Percentiles rank a stretch among this genome's conserved stretches.
Conservation (phyloP, 1,140 invertebrate genomes). For the Epicauta chinensis region DNA sequence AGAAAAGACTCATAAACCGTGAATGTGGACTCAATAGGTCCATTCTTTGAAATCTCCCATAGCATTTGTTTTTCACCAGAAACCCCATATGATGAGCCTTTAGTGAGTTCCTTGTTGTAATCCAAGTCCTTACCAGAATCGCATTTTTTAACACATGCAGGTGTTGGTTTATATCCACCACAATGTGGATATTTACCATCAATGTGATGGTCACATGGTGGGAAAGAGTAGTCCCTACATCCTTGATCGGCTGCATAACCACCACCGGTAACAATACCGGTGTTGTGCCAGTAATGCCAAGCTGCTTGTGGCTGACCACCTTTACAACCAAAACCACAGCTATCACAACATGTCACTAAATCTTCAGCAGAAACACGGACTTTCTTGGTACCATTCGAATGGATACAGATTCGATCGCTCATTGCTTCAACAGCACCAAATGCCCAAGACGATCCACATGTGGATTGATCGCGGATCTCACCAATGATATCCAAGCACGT, state of each 20-base stretch:
- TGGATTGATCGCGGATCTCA: constrained; percentile 6
- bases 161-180: constrained; percentile 42
- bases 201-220: constrained; percentile 60
- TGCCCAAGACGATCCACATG: constrained; percentile 12
- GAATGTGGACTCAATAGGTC: constrained; percentile 6
- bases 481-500: constrained; percentile 6
- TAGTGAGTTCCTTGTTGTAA: constrained; percentile 50
- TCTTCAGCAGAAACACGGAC: constrained; percentile 57
- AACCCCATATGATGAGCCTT: constrained; percentile 1
- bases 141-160: constrained; percentile 53
- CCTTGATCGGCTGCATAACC: too few species aligned
- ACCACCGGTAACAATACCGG: constrained; percentile 7
- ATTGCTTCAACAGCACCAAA: constrained; percentile 45
- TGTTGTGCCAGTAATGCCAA: constrained; percentile 52
- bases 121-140: constrained; percentile 46
- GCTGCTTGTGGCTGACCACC: constrained; percentile 55
- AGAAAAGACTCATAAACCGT: constrained; percentile 14
- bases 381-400: constrained; percentile 48
- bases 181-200: constrained; percentile 21
- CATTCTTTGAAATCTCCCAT: constrained; percentile 23
- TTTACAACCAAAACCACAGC: constrained; percentile 56
- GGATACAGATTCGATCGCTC: constrained; percentile 64
- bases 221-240: constrained; percentile 51
- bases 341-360: constrained; percentile 54
- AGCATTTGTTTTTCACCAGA: constrained; percentile 15